Percentiles rank a stretch among this genome's conserved stretches.
phyloP scores from a whole-genome alignment of 2,888 invertebrate species.

The Protonemura montana region DNA sequence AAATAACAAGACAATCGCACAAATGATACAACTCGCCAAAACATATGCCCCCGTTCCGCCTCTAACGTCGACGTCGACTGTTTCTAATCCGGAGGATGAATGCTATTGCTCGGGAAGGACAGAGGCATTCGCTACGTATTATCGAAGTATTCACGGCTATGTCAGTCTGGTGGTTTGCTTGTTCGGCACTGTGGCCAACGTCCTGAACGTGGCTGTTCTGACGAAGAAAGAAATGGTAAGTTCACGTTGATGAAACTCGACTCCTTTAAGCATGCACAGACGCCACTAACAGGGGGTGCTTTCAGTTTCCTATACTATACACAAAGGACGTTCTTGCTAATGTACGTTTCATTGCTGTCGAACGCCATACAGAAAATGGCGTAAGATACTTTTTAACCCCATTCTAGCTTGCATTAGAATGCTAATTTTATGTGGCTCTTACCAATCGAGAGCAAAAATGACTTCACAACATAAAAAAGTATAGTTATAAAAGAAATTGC shows the following conservation, averaged over 20 bases:
- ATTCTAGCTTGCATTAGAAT: background rate
- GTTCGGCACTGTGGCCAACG: slow-evolving; percentile 88
- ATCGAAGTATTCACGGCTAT: slow-evolving; percentile 82
- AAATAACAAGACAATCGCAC: background rate
- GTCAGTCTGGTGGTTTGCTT: slow-evolving; percentile 86
- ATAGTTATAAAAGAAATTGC: background rate
- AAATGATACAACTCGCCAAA: background rate
- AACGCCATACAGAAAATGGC: background rate
- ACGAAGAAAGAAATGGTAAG: slow-evolving; percentile 83
- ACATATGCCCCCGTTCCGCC: background rate
- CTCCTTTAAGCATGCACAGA: background rate
- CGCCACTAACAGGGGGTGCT: background rate
- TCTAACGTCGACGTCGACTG: background rate
- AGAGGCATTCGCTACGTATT: slow-evolving; percentile 69
- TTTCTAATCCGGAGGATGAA: background rate
- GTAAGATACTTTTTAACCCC: background rate
- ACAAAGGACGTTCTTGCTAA: background rate
- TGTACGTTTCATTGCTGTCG: background rate
- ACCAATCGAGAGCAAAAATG: background rate
- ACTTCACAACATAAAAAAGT: background rate
- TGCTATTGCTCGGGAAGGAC: slow-evolving; percentile 67
- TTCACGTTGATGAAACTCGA: background rate
- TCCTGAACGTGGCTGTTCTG: slow-evolving; percentile 90
- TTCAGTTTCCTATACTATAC: too few species aligned
- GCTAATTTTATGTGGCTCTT: background rate